Evolutionary conservation across 2,888 invertebrate genomes (phyloP).

Genomic region (Choreutis nemorana): DNA sequence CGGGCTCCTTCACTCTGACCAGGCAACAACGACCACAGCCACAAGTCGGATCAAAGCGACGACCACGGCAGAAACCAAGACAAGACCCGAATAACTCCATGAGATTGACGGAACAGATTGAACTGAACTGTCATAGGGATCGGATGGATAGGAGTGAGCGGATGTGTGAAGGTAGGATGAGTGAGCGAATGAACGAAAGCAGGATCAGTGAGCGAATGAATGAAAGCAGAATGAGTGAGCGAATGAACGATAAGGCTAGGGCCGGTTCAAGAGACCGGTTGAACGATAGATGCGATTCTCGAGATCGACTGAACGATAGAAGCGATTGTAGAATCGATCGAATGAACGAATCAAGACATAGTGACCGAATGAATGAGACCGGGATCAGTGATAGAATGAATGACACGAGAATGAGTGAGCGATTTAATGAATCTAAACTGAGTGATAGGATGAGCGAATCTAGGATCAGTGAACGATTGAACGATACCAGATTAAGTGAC

Average conservation of each 20-base stretch:
- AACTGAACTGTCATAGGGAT: conserved; percentile 22
- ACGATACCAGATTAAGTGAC: conserved; percentile 17
- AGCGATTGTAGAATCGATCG: background rate
- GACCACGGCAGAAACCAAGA: conserved; percentile 37
- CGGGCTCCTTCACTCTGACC: conserved; percentile 50
- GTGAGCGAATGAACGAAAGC: conserved; percentile 21
- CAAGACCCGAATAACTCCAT: conserved; percentile 25
- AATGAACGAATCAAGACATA: conserved; percentile 2
- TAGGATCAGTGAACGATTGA: conserved; percentile 11
- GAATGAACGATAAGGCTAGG: conserved; percentile 6
- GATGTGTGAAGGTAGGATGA: conserved; percentile 23
- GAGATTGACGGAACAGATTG: conserved; percentile 26
- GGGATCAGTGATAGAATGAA: conserved; percentile 11
- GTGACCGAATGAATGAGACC: conserved; percentile 15
- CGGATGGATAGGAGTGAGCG: conserved; percentile 25
- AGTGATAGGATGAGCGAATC: conserved; percentile 12
- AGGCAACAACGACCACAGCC: conserved; percentile 53
- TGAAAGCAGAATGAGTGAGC: conserved; percentile 14
- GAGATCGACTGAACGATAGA: background rate
- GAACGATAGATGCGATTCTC: background rate
- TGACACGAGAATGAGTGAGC: conserved; percentile 11
- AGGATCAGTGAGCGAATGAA: conserved; percentile 19
- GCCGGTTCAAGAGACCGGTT: conserved; percentile 3
- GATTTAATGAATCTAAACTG: conserved; percentile 15
- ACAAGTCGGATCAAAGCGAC: conserved; percentile 45